A percentile compares a stretch with the other conserved stretches of the same genome.
Conservation (phyloP, 2,797 vertebrate species). For the Podargus strigoides region DNA sequence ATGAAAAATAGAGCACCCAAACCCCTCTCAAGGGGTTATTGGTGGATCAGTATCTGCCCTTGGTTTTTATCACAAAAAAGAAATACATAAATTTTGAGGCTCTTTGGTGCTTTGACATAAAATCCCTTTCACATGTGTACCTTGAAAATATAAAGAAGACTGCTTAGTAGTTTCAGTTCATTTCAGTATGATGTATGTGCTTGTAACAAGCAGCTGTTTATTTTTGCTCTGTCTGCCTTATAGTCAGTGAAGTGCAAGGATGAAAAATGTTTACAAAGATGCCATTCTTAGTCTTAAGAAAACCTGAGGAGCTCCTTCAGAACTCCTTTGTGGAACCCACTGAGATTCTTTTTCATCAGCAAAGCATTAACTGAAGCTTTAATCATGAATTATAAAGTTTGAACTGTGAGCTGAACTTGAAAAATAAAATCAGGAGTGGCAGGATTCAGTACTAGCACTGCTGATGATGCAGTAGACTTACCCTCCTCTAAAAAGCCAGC, state of each 20-base stretch:
- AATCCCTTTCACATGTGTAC: background rate
- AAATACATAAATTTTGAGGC: background rate
- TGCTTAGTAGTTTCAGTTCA: background rate
- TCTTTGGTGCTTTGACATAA: background rate
- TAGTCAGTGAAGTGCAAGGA: background rate
- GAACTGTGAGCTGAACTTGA: background rate
- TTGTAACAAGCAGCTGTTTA: background rate
- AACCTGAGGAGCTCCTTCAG: background rate
- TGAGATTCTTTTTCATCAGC: background rate
- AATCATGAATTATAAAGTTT: background rate
- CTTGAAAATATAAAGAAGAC: background rate
- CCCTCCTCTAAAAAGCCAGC: background rate
- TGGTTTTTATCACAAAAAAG: background rate
- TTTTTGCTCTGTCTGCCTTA: background rate
- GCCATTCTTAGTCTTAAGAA: background rate
- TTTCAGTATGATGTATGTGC: background rate
- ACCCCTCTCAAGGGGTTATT: background rate
- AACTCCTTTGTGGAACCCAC: background rate
- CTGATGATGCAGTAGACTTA: background rate
- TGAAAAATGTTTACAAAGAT: background rate
- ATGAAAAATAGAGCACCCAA: background rate
- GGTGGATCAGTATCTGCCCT: background rate
- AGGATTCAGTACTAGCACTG: background rate
- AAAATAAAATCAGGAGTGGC: background rate
- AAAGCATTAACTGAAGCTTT: background rate